Base-by-base conservation (phyloP, 1,140 invertebrate species). In the Drosophila chauvacae region DNA sequence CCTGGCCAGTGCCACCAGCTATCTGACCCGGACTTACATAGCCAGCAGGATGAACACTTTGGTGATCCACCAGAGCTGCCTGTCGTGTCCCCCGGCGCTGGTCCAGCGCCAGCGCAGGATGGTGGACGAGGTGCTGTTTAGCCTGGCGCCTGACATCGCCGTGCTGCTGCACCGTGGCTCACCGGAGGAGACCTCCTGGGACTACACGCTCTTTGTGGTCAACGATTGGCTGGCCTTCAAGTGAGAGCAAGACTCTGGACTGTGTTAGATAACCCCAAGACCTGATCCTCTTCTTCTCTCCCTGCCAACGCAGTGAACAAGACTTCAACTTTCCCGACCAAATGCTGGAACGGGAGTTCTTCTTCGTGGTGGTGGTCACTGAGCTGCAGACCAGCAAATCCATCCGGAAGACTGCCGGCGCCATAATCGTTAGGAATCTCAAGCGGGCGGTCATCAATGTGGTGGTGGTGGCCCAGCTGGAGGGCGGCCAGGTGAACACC, bases 171-270 rank as follows among this genome's bases (percentile, higher is more conserved):
- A 58, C n/a, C 23, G 33, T 1, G 61, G 66, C 11, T 23, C 18
- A 0, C 9, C 48, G 1, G n/a, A 66, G 13, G 65, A 77, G 20
- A 28, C 64, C 3, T 28, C 57, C 35, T 51, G 59, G 68, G 84
- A 88, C 39, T 88, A 88, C 28, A 78, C 69, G 9, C 66, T 88
- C 7, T 81, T 88, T 28, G 69, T 88, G 45, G 70, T 83, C 48
- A 80, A 79, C 33, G 9, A 60, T 28, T 28, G 62, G 6, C 2
- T 10, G 1, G 65, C 73, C 2, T 83, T 84, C 28, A 20, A 65
- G 84, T 88, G 42, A 71, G 80, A 62, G 26, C 0, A n/a, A 2
- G 33, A 35, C 11, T 11, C 30, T 9, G 7, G 30, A 28, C 7
- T 30, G 30, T 33, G 33, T 35, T 11, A 30, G 7, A 30, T 11